Evolutionary conservation across 1,140 invertebrate species (phyloP).

Genomic region (Eueides isabella): DNA sequence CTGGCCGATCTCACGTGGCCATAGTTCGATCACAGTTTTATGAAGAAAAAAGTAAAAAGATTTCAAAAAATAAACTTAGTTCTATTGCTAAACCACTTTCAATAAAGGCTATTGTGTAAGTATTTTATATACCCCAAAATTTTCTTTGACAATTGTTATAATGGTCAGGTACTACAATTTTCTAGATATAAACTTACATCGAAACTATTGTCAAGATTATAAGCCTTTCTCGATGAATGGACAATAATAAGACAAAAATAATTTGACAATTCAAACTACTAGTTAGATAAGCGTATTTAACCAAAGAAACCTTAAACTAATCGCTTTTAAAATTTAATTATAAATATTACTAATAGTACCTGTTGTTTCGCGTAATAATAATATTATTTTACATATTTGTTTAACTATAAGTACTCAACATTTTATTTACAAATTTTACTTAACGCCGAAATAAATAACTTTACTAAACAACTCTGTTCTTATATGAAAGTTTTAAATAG

Average conservation of each 20-base stretch:
- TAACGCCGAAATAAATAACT: neutral
- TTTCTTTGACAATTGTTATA: too few relatives aligned
- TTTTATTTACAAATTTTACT: neutral
- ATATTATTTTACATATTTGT: neutral
- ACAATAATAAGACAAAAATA: too few relatives aligned
- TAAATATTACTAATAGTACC: too few relatives aligned
- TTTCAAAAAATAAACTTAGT: slow-evolving; percentile 26
- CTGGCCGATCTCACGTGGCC: slow-evolving; percentile 1
- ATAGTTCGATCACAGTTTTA: slow-evolving; percentile 6
- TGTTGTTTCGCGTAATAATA: too few relatives aligned
- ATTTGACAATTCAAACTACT: too few relatives aligned
- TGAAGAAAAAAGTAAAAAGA: slow-evolving; percentile 23
- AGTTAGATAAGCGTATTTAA: too few relatives aligned
- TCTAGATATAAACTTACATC: too few relatives aligned
- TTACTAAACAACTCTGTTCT: neutral
- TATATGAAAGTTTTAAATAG: slow-evolving; percentile 58
- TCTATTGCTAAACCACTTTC: slow-evolving; percentile 34
- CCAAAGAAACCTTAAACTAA: too few relatives aligned
- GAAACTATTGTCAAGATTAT: too few relatives aligned
- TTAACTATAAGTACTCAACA: neutral
- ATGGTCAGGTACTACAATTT: too few relatives aligned
- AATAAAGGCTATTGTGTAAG: slow-evolving; percentile 49
- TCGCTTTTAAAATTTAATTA: too few relatives aligned
- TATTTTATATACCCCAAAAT: slow-evolving; percentile 11
- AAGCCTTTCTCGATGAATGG: too few relatives aligned